These are phyloP conservation scores for Catamblyrhynchus diadema DNA, from an alignment of 2,797 vertebrate genomes.

Conservation along the genomic window DNA sequence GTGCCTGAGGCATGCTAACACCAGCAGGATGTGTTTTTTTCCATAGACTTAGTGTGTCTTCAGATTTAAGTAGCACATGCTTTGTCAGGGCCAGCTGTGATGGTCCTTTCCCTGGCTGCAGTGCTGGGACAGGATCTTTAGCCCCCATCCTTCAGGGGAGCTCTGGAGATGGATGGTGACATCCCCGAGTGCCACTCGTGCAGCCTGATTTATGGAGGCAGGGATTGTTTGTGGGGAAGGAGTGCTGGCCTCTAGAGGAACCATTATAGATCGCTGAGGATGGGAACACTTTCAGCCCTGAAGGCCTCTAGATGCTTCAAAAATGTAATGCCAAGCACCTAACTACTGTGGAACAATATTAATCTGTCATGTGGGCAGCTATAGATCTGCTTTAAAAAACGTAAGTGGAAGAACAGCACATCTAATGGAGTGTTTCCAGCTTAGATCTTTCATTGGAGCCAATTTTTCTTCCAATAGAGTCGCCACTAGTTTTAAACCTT, in stretches of 20 bases:
- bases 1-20: constrained; percentile 81
- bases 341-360: constrained; percentile 82
- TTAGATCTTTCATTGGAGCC: constrained; percentile 41
- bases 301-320: constrained; percentile 80
- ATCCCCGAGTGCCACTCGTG: constrained; percentile 79
- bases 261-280: constrained; percentile 80
- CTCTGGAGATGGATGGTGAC: constrained; percentile 78
- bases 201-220: constrained; percentile 88
- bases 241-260: constrained; percentile 79
- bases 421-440: constrained; percentile 46
- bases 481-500: constrained; percentile 6
- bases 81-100: constrained; percentile 73
- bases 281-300: constrained; percentile 79
- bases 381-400: constrained; percentile 81
- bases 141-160: constrained; percentile 62
- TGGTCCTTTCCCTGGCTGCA: constrained; percentile 68
- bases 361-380: constrained; percentile 87
- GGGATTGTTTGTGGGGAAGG: constrained; percentile 82
- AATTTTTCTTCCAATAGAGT: not conserved
- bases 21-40: constrained; percentile 74
- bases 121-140: constrained; percentile 52
- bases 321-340: constrained; percentile 85
- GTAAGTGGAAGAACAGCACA: constrained; percentile 64
- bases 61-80: constrained; percentile 78
- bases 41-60: constrained; percentile 73